Base-by-base conservation (phyloP, 2,797 vertebrate genomes). In the Rhinatrema bivittatum region DNA sequence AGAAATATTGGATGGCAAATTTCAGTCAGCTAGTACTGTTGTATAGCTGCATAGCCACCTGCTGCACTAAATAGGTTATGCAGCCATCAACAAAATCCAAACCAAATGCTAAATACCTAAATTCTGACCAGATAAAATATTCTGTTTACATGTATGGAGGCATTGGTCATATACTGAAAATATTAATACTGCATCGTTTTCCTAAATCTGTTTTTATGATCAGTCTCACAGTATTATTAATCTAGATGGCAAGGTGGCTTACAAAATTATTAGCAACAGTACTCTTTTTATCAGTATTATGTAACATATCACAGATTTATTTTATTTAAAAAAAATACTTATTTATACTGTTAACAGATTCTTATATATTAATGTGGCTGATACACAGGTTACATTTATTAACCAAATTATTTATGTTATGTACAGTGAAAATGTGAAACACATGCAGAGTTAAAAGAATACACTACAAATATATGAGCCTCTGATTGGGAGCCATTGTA, bases 271-370 rank as follows among this genome's bases (percentile, higher is more conserved):
- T 70, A 70, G 62, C 52, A 23, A 13, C 68, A 48, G 69, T 68
- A 40, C 74, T 60, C 76, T 41, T 82, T 81, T 74, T 81, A 77
- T 82, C 80, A 85, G 79, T 83, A 79, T 85, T 84, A 79, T 84
- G 70, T 84, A 84, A 81, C 79, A 86, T 83, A 85, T 79, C 81
- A 50, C 46, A 86, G 81, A 86, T 81, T 84, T 86, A 86, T 86
- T 84, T 84, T 86, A 85, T 86, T 86, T 85, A 84, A 84, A 44
- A 75, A 83, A 68, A 82, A 79, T 50, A 42, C n/a, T 80, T 85
- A 85, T 86, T 86, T 85, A 84, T 86, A 82, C 74, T 81, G 76
- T 85, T 85, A 79, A 82, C 70, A 84, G 81, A 85, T 82, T 77
- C 75, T 75, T 81, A 81, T 85, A 85, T 85, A 83, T 83, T 70